Conservation (phyloP, 2,797 vertebrate species). For the Mus caroli region DNA sequence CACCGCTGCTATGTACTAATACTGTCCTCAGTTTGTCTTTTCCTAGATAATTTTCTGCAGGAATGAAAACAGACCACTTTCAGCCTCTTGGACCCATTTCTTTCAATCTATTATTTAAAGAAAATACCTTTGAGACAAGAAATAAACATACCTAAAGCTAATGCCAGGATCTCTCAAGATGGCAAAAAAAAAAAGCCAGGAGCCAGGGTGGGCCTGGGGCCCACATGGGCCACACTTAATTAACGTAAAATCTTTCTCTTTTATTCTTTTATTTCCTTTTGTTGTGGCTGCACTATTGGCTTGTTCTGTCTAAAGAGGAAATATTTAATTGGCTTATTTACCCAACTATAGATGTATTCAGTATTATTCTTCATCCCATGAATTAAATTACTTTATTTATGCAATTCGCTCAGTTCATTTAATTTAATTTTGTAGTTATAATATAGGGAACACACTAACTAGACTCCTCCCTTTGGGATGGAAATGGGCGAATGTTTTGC, state of each 20-base stretch:
- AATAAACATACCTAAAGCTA: not conserved
- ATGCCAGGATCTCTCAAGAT: not conserved
- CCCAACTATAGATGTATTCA: conserved; percentile 85
- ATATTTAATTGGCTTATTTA: conserved; percentile 88
- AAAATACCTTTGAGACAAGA: not conserved
- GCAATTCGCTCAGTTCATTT: conserved; percentile 85
- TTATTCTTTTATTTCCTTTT: not conserved
- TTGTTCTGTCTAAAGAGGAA: conserved; percentile 86
- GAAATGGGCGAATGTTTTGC: conserved; percentile 86
- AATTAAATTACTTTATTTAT: conserved; percentile 84
- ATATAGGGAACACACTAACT: conserved; percentile 83
- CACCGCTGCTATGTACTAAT: rapidly evolving
- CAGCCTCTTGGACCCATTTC: not conserved
- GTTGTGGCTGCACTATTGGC: conserved; percentile 72
- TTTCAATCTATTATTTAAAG: not conserved
- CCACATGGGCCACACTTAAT: conserved; percentile 74
- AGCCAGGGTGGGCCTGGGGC: not conserved
- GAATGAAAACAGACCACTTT: not conserved
- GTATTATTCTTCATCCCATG: conserved; percentile 81
- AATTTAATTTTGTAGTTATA: conserved; percentile 85
- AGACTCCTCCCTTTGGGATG: conserved; percentile 82
- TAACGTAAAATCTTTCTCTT: conserved; percentile 80
- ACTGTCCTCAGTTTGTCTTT: no score
- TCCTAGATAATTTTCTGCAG: not conserved
- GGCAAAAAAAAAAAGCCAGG: not conserved